Base-by-base conservation (phyloP, 2,888 invertebrate genomes). In the Druceiella hillmani region DNA sequence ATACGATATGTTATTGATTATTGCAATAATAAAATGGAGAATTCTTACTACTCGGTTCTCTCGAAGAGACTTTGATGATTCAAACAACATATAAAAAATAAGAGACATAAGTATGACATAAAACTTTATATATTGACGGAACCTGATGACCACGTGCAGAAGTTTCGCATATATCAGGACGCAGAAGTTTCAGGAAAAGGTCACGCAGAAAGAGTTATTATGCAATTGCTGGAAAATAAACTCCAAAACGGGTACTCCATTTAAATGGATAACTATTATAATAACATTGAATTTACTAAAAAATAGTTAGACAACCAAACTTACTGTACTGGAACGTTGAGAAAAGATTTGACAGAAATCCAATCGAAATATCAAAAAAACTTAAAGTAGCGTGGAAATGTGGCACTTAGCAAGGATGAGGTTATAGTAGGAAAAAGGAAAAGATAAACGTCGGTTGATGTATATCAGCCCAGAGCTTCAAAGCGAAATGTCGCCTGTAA, bases 181-280 rank as follows among this genome's bases (percentile, higher is more conserved):
- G 22, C 6, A 20, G 6, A n/a, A n/a, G 6, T n/a, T n/a, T 20
- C n/a, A 7, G 22, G 22, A 20, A n/a, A 20, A n/a, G n/a, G n/a
- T n/a, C 6, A 20, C 22, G 22, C 22, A 20, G 22, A 20, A 20
- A 20, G 22, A 20, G 22, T 20, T 20, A n/a, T 20, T 6, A 20
- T 20, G 22, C 22, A 20, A 20, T n/a, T 20, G 6, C 22, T 20
- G 9, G 22, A 20, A 20, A n/a, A n/a, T n/a, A n/a, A n/a, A n/a
- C n/a, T n/a, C n/a, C n/a, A n/a, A n/a, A n/a, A n/a, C n/a, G n/a
- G n/a, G n/a, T n/a, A n/a, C n/a, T n/a, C n/a, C n/a, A n/a, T n/a
- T n/a, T n/a, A n/a, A n/a, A n/a, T n/a, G 22, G 22, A 20, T 20
- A 20, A 20, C n/a, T 20, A 20, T 20, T 20, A 20, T 20, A 20